Evolutionary conservation across 1,140 invertebrate species (phyloP).

Genomic region (Drosophila kepulauana): DNA sequence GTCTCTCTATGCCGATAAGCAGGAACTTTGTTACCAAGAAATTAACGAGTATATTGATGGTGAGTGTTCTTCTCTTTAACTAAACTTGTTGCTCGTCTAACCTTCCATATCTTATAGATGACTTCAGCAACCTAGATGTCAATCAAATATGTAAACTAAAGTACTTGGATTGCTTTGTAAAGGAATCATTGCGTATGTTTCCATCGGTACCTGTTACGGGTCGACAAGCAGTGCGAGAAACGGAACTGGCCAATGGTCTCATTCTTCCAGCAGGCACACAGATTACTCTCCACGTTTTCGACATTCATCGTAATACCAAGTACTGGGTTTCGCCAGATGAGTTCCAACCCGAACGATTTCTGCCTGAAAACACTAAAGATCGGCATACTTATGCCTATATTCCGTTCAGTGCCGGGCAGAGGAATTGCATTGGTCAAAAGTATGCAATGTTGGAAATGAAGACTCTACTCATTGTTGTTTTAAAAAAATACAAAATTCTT

Average conservation of each 20-base stretch:
- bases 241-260: conserved; percentile 74
- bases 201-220: conserved; percentile 89
- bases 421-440: conserved; percentile 85
- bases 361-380: conserved; percentile 86
- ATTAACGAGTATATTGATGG: conserved; percentile 64
- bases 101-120: not conserved
- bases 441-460: conserved; percentile 86
- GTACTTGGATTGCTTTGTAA: conserved; percentile 89
- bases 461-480: conserved; percentile 82
- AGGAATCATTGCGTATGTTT: conserved; percentile 88
- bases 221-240: conserved; percentile 86
- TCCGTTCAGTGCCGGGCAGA: conserved; percentile 86
- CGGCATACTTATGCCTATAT: conserved; percentile 86
- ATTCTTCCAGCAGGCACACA: conserved; percentile 85
- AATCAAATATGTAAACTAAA: conserved; percentile 87
- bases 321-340: conserved; percentile 89
- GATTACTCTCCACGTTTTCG: conserved; percentile 85
- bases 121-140: conserved; percentile 82
- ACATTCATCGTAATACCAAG: conserved; percentile 87
- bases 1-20: conserved; percentile 87
- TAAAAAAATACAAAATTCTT: conserved; percentile 75
- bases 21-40: conserved; percentile 87
- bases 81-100: not conserved
- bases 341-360: conserved; percentile 92
- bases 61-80: conserved; percentile 9